These are phyloP conservation scores for Salvelinus fontinalis DNA, from an alignment of 2,113 vertebrate species.

Conservation along the genomic window DNA sequence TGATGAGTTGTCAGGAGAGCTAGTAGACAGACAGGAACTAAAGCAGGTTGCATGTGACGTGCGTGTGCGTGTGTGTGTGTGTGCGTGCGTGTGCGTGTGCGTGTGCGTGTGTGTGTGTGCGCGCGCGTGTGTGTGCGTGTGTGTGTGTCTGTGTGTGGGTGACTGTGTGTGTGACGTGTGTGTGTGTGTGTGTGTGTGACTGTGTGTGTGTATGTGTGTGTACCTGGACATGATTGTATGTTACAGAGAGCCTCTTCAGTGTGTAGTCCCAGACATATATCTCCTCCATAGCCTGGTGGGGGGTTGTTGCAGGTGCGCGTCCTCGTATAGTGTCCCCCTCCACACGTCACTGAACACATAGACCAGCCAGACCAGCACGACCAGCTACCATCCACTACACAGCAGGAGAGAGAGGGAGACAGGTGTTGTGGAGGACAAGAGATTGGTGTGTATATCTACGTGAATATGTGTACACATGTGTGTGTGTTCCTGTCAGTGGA, in stretches of 20 bases:
- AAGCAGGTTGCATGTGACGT: too few relatives aligned
- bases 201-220: neutral
- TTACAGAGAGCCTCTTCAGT: conserved; percentile 95
- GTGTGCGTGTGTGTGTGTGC: neutral
- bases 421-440: too few relatives aligned
- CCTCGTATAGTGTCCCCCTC: conserved; percentile 94
- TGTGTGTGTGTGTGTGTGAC: too few relatives aligned
- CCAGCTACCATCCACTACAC: conserved; percentile 92
- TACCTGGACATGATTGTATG: conserved; percentile 91
- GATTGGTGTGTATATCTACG: too few relatives aligned
- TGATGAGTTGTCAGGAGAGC: too few relatives aligned
- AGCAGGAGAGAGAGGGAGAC: conserved; percentile 19
- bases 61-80: too few relatives aligned
- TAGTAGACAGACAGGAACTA: too few relatives aligned
- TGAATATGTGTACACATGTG: too few relatives aligned
- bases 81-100: neutral
- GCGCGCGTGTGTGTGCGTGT: too few relatives aligned
- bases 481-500: too few relatives aligned
- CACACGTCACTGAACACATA: conserved; percentile 93
- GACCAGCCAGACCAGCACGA: conserved; percentile 98
- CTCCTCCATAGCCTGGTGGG: conserved; percentile 88
- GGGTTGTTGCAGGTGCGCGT: conserved; percentile 93
- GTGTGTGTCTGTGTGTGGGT: too few relatives aligned
- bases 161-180: too few relatives aligned
- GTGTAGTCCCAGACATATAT: conserved; percentile 96